Evolutionary conservation across 2,797 vertebrate genomes (phyloP).

Genomic region (Clarias platycephalus): DNA sequence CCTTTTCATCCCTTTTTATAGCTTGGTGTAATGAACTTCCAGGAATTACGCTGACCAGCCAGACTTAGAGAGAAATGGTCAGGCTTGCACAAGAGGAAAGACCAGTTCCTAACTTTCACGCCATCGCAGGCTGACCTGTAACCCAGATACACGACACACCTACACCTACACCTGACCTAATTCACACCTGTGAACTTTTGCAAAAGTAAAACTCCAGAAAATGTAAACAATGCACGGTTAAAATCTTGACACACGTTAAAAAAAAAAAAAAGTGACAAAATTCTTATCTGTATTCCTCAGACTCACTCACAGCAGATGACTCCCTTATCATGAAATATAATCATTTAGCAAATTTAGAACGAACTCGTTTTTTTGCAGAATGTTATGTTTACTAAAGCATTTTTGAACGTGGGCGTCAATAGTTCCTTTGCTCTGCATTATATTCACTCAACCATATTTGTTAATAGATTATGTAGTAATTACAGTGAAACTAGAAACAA

Average conservation of each 20-base stretch:
- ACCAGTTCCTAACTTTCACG: constrained; percentile 13
- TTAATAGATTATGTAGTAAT: background rate
- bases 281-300: background rate
- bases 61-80: background rate
- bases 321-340: background rate
- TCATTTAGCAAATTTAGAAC: background rate
- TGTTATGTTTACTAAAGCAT: background rate
- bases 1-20: background rate
- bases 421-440: background rate
- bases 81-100: constrained; percentile 16
- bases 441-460: background rate
- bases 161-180: constrained; percentile 30
- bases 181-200: constrained; percentile 17
- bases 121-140: constrained; percentile 14
- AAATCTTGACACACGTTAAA: background rate
- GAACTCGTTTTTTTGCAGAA: background rate
- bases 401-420: background rate
- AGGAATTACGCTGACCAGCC: background rate
- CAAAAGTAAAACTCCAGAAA: constrained; percentile 19
- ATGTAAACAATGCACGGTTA: constrained; percentile 17
- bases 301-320: background rate
- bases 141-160: constrained; percentile 24
- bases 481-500: background rate
- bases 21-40: background rate
- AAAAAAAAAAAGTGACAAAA: background rate